A percentile compares a stretch with the other conserved stretches of the same genome.
Evolutionary conservation across 2,113 vertebrate genomes (phyloP).

Genomic region (Chunga burmeisteri): DNA sequence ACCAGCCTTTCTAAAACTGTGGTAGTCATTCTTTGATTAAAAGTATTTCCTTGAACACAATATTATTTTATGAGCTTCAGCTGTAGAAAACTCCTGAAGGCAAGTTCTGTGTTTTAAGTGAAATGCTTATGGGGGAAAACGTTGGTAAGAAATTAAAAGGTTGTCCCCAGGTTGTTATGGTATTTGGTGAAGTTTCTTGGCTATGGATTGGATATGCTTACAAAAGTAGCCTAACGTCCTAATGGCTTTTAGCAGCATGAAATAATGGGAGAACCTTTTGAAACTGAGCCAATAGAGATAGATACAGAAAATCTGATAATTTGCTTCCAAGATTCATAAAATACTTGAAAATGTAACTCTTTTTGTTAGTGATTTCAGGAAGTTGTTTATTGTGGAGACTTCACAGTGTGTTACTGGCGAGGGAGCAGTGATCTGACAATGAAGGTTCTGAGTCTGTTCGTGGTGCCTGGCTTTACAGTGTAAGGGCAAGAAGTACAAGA

Average conservation of each 20-base stretch:
- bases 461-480: background rate
- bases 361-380: background rate
- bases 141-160: background rate
- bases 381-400: background rate
- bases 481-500: background rate
- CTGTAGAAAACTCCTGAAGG: background rate
- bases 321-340: background rate
- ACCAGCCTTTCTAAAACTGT: background rate
- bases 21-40: background rate
- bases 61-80: background rate
- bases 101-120: background rate
- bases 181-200: background rate
- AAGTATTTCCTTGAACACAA: background rate
- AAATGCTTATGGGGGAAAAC: background rate
- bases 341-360: background rate
- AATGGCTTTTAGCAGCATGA: background rate
- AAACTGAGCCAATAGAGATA: background rate
- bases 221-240: background rate
- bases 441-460: background rate
- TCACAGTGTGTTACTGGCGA: background rate
- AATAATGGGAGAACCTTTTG: background rate
- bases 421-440: background rate
- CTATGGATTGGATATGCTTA: background rate
- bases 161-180: background rate
- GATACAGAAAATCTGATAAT: background rate